Evolutionary conservation across 2,888 invertebrate genomes (phyloP).

Genomic region (Odontocolon sp.): DNA sequence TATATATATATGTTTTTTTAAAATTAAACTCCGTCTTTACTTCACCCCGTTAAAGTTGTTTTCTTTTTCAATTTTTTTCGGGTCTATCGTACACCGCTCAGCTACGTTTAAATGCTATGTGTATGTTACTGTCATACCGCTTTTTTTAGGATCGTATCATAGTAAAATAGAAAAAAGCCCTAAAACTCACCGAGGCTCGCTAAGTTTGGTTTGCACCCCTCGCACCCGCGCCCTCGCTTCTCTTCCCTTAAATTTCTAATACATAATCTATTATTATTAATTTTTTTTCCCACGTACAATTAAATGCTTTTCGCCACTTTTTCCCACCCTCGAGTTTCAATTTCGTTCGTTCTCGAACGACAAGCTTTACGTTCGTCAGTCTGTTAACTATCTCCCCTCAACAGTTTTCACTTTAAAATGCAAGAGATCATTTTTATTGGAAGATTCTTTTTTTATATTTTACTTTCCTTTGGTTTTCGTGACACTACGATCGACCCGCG

Average conservation of each 20-base stretch:
- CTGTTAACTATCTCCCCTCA: constrained; percentile 49
- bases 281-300: constrained; percentile 24
- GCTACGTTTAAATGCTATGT: constrained; percentile 37
- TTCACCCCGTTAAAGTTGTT: constrained; percentile 17
- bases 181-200: constrained; percentile 54
- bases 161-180: constrained; percentile 76
- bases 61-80: constrained; percentile 37
- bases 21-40: constrained; percentile 36
- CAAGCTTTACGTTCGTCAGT: constrained; percentile 37
- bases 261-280: constrained; percentile 29
- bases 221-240: constrained; percentile 52
- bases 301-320: constrained; percentile 28
- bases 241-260: constrained; percentile 43
- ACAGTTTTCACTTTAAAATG: constrained; percentile 28
- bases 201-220: constrained; percentile 45
- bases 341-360: constrained; percentile 15
- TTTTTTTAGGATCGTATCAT: constrained; percentile 68
- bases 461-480: not conserved
- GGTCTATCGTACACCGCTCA: constrained; percentile 50
- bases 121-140: constrained; percentile 26
- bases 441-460: constrained; percentile 33
- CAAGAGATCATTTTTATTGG: constrained; percentile 43
- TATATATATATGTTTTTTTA: constrained; percentile 54
- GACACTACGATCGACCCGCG: constrained; percentile 4
- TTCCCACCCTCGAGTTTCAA: constrained; percentile 10